Base-by-base conservation (phyloP, 2,888 invertebrate genomes). In the Parasteatoda lunata region DNA sequence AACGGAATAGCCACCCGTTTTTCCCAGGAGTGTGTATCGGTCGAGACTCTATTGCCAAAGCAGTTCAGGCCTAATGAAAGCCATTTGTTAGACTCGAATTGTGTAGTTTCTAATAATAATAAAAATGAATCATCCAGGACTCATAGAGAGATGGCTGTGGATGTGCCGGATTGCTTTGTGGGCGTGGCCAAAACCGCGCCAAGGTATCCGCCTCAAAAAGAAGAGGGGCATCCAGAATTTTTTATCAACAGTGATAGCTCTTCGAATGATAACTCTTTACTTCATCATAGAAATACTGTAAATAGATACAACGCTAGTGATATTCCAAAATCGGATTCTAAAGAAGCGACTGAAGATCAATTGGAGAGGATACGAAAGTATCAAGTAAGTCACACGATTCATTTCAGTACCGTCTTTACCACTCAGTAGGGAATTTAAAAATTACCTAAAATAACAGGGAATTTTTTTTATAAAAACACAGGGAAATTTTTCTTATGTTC, bases 91-190 rank as follows among this genome's bases (percentile, higher is more conserved):
- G 66, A 72, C 64, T 54, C 52, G 13, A 76, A 77, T 30, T 71
- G 70, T 71, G 47, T 49, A 7, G 66, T 47, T 77, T 69, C 52
- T 5, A 48, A 54, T 8, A 77, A 78, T 47, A 73, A 66, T 80
- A 49, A 69, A 11, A 49, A 66, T 15, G 86, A 86, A n/a, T 49
- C 71, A 48, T 82, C 75, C 59, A 65, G 79, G 51, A 78, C 76
- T 91, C 98, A 98, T 94, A 95, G 98, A 92, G 98, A 98, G 95
- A 97, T 98, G 97, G 97, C 98, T 92, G 98, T 98, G 92, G 98
- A 98, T 93, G 98, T 98, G 91, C 98, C 98, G 91, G 97, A 97
- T 92, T 96, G 95, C 91, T 97, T 97, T 94, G 95, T 97, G 91
- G 97, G 96, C 90, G 94, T 96, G 91, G 96, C 96, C 93, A 97